Evolutionary conservation across 2,797 vertebrate species (phyloP).

Genomic region (Amblyopsis hoosieri): DNA sequence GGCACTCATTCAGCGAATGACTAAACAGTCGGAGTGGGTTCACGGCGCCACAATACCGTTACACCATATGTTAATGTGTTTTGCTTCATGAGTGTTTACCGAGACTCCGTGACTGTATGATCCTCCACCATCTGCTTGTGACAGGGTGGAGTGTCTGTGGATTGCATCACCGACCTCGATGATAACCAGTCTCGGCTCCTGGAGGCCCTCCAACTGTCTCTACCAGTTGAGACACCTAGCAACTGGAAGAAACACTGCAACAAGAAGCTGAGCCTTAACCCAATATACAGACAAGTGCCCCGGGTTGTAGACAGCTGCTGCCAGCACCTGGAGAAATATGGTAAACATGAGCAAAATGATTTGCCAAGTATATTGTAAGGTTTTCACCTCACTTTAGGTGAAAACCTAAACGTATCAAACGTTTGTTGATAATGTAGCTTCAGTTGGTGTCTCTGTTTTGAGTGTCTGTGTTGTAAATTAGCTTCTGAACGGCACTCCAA

Average conservation of each 20-base stretch:
- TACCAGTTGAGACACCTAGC: constrained; percentile 87
- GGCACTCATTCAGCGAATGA: neutral
- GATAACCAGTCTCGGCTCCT: constrained; percentile 93
- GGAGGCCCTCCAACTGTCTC: constrained; percentile 95
- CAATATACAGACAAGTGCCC: constrained; percentile 96
- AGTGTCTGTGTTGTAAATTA: too few relatives aligned
- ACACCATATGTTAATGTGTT: neutral
- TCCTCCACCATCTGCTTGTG: constrained; percentile 57
- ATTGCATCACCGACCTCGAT: constrained; percentile 97
- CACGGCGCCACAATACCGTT: constrained; percentile 2
- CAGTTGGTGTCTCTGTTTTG: too few relatives aligned
- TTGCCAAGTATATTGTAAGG: neutral
- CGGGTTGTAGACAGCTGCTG: constrained; percentile 95
- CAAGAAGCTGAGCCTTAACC: constrained; percentile 96
- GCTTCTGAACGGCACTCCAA: too few relatives aligned
- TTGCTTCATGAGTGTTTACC: neutral
- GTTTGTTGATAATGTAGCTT: too few relatives aligned
- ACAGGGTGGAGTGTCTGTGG: constrained; percentile 97
- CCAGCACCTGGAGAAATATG: constrained; percentile 93
- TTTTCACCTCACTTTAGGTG: too few relatives aligned
- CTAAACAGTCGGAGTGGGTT: neutral
- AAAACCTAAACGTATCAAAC: too few relatives aligned
- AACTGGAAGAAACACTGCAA: constrained; percentile 91
- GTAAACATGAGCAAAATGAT: constrained; percentile 70
- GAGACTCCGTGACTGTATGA: constrained; percentile 13